Base-by-base conservation (phyloP, 2,113 vertebrate genomes). In the Tichodroma muraria region DNA sequence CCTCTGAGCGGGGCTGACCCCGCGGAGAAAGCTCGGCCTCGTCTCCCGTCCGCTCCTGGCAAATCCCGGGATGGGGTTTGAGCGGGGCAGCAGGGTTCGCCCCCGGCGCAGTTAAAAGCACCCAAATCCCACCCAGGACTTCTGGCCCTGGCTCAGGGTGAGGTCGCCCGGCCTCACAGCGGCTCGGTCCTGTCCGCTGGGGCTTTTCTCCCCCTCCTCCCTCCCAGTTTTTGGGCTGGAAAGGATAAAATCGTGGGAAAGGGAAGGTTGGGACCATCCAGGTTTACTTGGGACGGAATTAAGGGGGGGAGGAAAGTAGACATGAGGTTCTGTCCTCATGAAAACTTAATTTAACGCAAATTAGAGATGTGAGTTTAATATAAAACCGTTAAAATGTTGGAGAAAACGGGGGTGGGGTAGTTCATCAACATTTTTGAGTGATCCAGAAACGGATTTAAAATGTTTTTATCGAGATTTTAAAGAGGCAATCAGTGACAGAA, bases 181-280 rank as follows among this genome's bases (percentile, higher is more conserved):
- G 9, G 3, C 24, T 22, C 23, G 52, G 16, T 20, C 37, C 37
- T 24, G 9, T 33, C 54, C 28, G 3, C 6, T 38, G 5, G 19
- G 14, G 2, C 2, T 24, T 52, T 23, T 9, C 7, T 8, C 3
- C 3, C 1, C 2, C 8, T 3, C 8, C 2, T 15, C 1, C 1
- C 27, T 7, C 23, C 2, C 22, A 21, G 1, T 61, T 81, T 75
- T 95, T 70, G 3, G 25, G 47, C 50, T 68, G 38, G 15, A 70
- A 90, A 75, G 11, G 79, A 27, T 5, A 14, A 30, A 78, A 20
- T 8, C 18, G 17, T 11, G 60, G 23, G 33, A 72, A 77, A 89
- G 11, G 25, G 13, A 64, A 75, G 31, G 25, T 23, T 85, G 33
- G 13, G 31, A 52, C 16, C 11, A 23, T 52, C 37, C 13, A 31